Conservation (phyloP, 2,888 invertebrate genomes). For the Eucriotettix oculatus region DNA sequence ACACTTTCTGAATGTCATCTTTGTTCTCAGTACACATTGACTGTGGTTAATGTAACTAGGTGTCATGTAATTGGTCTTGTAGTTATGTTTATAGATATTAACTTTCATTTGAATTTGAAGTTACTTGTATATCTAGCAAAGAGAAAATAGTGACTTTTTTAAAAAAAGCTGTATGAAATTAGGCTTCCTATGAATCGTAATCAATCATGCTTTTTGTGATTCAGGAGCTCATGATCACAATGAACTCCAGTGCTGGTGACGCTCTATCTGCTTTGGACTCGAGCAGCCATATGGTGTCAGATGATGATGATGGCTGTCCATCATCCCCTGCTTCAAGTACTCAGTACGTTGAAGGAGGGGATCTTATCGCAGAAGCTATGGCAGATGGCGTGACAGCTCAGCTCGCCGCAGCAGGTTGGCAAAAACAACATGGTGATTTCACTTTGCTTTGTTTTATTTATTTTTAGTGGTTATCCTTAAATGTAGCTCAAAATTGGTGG, state of each 20-base stretch:
- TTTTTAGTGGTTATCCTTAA: conserved; percentile 2
- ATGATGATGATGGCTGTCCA: conserved; percentile 62
- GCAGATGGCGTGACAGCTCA: conserved; percentile 92
- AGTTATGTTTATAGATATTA: too few species aligned
- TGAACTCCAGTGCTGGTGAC: conserved; percentile 28
- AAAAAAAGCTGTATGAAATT: too few species aligned
- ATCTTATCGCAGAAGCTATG: conserved; percentile 70
- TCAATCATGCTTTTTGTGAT: background rate
- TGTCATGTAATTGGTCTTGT: too few species aligned
- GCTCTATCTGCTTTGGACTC: conserved; percentile 51
- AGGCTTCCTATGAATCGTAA: too few species aligned
- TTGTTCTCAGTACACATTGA: too few species aligned
- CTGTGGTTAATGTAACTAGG: too few species aligned
- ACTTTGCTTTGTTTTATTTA: conserved; percentile 14
- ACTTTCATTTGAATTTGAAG: too few species aligned
- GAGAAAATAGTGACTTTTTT: too few species aligned
- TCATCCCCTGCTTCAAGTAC: conserved; percentile 53
- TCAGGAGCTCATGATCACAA: conserved; percentile 23
- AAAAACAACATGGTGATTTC: conserved; percentile 31
- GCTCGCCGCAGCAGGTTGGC: conserved; percentile 81
- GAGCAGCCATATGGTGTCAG: conserved; percentile 22
- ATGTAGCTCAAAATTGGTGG: background rate
- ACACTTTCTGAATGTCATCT: too few species aligned
- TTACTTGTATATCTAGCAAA: too few species aligned
- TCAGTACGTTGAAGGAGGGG: conserved; percentile 63